Base-by-base conservation (phyloP, 2,113 vertebrate species). In the Paedocypris sp. region DNA sequence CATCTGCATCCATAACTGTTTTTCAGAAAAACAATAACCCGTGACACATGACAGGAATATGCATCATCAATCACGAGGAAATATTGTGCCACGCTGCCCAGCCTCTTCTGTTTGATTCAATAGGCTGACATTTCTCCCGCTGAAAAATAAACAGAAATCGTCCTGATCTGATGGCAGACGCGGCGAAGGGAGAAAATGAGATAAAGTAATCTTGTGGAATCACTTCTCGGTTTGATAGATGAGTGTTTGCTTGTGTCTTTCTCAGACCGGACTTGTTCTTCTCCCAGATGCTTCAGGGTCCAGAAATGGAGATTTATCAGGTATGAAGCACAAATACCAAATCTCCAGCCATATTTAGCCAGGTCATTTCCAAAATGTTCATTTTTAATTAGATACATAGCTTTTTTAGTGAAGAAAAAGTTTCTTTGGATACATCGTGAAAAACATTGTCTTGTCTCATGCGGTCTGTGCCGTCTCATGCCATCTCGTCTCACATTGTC, bases 11-110 rank as follows among this genome's bases (percentile, higher is more conserved):
- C 11, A 5, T 46, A 36, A 63, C 49, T 46, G 49, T 46, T 45
- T 64, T 53, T 54, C 38, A 43, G 23, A 41, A 54, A 64, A 64
- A 64, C 50, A 64, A 64, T 64, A 64, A 64, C 50, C 31, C 13
- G 36, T 61, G 22, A 63, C 19, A 35, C 39, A 12, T 9, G 18
- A 64, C 42, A 19, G 61, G 38, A 51, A 54, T 28, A 35, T 41
- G 39, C 20, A 36, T 54, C 61, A 64, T 64, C 50, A 64, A 64
- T 64, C 61, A 64, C 3, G 2, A 18, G 38, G 35, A 64, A 45
- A 54, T 25, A 48, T 35, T 54, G 28, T 1, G 6, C 2, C 47
- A 1, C 22, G 26, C 35, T 31, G 23, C 45, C 16, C 7, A 15
- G 35, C 51, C 22, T 10, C 20, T 32, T 23, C 15, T 6, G n/a